phyloP scores from a whole-genome alignment of 1,140 invertebrate species.

The Papilio aristodemus region DNA sequence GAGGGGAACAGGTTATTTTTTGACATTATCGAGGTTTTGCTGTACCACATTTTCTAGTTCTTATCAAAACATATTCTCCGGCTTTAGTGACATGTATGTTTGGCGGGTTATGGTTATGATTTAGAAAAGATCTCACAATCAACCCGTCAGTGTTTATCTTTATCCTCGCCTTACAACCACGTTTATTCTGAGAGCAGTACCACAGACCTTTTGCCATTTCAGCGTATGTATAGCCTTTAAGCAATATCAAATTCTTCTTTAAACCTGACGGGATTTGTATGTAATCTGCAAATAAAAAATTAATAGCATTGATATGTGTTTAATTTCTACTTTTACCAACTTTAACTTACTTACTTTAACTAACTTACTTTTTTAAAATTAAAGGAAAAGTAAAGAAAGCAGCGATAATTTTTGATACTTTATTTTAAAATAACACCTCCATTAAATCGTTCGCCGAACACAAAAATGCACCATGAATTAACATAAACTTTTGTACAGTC shows the following conservation, averaged over 20 bases:
- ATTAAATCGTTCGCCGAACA: too few species aligned
- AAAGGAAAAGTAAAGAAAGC: too few species aligned
- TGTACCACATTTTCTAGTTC: neutral
- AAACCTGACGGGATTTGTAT: constrained; percentile 36
- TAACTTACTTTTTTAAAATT: too few species aligned
- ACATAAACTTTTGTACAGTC: too few species aligned
- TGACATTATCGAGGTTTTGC: too few species aligned
- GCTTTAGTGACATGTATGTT: constrained; percentile 30
- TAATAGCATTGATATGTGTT: neutral
- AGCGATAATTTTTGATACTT: too few species aligned
- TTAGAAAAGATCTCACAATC: constrained; percentile 30
- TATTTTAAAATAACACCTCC: too few species aligned
- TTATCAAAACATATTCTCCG: neutral
- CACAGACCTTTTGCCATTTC: constrained; percentile 37
- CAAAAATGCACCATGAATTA: too few species aligned
- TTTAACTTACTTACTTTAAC: too few species aligned
- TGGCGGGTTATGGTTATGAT: constrained; percentile 36
- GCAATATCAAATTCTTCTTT: constrained; percentile 44
- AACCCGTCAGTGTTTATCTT: constrained; percentile 35
- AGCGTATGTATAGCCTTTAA: constrained; percentile 42
- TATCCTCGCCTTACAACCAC: constrained; percentile 41
- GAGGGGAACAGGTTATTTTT: too few species aligned
- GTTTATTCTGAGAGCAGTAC: constrained; percentile 45
- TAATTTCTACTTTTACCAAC: too few species aligned
- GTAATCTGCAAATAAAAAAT: constrained; percentile 37